Conservation (phyloP, 2,797 vertebrate species). For the Chaetodon trifasciatus region DNA sequence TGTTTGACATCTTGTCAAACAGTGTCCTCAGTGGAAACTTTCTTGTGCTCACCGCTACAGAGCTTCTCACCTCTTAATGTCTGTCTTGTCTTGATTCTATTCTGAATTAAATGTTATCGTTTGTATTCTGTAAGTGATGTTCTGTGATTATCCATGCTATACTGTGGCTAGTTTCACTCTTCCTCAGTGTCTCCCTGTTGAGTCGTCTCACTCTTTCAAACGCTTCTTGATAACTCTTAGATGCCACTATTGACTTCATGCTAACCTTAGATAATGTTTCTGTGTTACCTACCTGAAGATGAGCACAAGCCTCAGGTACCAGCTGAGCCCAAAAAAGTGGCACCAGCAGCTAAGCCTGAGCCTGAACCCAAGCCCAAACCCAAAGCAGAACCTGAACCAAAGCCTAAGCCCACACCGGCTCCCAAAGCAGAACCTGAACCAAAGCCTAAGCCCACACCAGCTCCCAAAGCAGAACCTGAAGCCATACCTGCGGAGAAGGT, state of each 20-base stretch:
- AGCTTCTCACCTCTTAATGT: conserved; percentile 34
- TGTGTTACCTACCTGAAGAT: conserved; percentile 85
- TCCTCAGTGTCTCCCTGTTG: conserved; percentile 10
- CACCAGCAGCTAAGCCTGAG: conserved; percentile 63
- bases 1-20: neutral
- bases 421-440: conserved; percentile 45
- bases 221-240: conserved; percentile 41
- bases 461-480: conserved; percentile 46
- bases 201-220: conserved; percentile 32
- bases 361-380: conserved; percentile 44
- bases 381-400: conserved; percentile 57
- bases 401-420: conserved; percentile 38
- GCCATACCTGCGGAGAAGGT: conserved; percentile 51
- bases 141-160: conserved; percentile 2
- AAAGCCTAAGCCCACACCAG: conserved; percentile 12
- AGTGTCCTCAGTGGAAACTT: neutral
- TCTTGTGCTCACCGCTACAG: neutral
- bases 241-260: conserved; percentile 9
- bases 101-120: neutral
- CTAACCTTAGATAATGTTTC: conserved; percentile 74
- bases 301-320: conserved; percentile 78
- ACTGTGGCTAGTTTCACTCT: conserved; percentile 8
- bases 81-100: conserved; percentile 25
- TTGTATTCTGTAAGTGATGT: neutral
- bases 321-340: conserved; percentile 80